Evolutionary conservation across 2,888 invertebrate species (phyloP), one percentile per base, ranked within the genome.

Genomic region (Notodromas monacha): DNA sequence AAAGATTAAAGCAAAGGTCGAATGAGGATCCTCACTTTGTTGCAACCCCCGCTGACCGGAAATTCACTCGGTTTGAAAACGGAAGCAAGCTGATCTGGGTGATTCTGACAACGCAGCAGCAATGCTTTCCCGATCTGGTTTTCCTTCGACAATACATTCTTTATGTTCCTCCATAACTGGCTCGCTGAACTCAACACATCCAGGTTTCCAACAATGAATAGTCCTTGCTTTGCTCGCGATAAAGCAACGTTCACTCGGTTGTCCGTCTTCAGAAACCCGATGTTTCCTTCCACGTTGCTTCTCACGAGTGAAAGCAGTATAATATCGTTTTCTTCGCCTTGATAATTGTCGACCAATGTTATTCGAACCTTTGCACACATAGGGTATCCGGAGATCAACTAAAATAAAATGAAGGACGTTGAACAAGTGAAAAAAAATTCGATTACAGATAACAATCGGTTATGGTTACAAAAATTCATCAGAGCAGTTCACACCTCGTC

Each of bases 281-380:
- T 64, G 33, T 55, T 59, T 29, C 56, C 55, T 8, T 60, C 54
- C 27, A 47, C 44, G 48, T 70, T 72, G 42, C 65, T 72, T 42
- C 74, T 57, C 0, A 76, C 74, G 10, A 76, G 46, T 1, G 73
- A 72, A 34, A 76, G 47, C 37, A 76, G 54, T 31, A 74, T 63
- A 40, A 74, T 68, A 43, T 63, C 62, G 42, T 60, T 65, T 52
- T 72, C 73, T 42, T 70, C 65, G 0, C 74, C 73, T 51, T 74
- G 74, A 41, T 60, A 74, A 43, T 68, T 70, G 44, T 74, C 73
- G 2, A 73, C 63, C 1, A 63, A 61, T 1, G 61, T 57, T 12
- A 68, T 57, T 36, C 56, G 52, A 4, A 68, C 55, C 26, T 57
- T 54, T 15, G 47, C 40, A 3, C 61, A 45, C 2, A 47, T 34